Conservation (phyloP, 2,113 vertebrate genomes). For the Nannobrachium achirus region DNA sequence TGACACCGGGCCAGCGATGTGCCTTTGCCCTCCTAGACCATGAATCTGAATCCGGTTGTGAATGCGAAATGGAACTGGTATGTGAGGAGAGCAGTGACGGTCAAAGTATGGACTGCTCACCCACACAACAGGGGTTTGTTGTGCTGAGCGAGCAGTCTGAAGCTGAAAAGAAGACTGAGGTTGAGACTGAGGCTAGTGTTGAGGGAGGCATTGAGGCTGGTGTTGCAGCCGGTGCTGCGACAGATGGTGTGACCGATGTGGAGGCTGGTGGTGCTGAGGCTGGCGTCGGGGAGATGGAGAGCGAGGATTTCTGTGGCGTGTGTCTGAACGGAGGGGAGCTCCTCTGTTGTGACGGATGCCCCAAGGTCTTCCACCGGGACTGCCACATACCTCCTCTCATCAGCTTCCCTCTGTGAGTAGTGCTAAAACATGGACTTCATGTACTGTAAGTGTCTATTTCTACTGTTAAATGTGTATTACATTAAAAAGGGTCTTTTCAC, state of each 20-base stretch:
- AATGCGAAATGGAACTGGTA: not conserved
- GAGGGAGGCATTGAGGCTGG: too few relatives aligned
- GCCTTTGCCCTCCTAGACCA: conserved; percentile 23
- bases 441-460: too few relatives aligned
- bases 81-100: conserved; percentile 15
- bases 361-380: conserved; percentile 91
- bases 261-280: conserved; percentile 22
- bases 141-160: conserved; percentile 3
- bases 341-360: conserved; percentile 91
- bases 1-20: conserved; percentile 12
- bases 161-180: not conserved
- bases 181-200: too few relatives aligned
- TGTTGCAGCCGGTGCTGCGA: too few relatives aligned
- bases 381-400: conserved; percentile 89
- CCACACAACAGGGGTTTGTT: not conserved
- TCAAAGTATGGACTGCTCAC: conserved; percentile 3
- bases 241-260: too few relatives aligned
- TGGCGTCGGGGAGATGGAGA: conserved; percentile 76
- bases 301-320: conserved; percentile 93
- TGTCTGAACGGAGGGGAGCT: conserved; percentile 92
- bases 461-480: too few relatives aligned
- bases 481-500: too few relatives aligned
- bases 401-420: conserved; percentile 86
- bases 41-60: conserved; percentile 18
- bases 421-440: not conserved